Base-by-base conservation (phyloP, 2,888 invertebrate species). In the Scaptomyza tumidula region DNA sequence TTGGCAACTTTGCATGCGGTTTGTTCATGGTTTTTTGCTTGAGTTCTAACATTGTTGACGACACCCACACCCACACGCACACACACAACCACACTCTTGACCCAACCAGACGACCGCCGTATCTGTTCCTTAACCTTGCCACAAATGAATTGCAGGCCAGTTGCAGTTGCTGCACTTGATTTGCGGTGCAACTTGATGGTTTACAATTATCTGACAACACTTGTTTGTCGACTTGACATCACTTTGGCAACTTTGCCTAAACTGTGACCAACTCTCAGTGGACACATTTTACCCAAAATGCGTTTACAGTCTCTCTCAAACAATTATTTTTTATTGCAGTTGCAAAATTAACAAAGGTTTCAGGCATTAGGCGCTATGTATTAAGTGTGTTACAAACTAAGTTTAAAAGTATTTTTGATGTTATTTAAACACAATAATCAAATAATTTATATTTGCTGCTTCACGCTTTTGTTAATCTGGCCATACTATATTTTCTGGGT, bases 151-250 rank as follows among this genome's bases (percentile, higher is more conserved):
- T 87, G 88, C 83, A 79, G 86, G 64, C 64, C 65, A 79, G 80
- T 60, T 86, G 77, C 86, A 88, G 86, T 85, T 88, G 86, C 86
- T 83, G 83, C 88, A 83, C 83, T 83, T 88, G 83, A 83, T 83
- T 88, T 88, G 83, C 77, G 83, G 83, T 86, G 53, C 74, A 43
- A 82, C 63, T 71, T 74, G 77, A 88, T 81, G 86, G 80, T 63
- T 74, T 85, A 74, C 83, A 82, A 88, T 85, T 88, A 88, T 79
- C 84, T 72, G 75, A 58, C 71, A 70, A 72, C 70, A 65, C 60
- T 71, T 71, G 63, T 71, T 77, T 80, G 58, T 55, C 52, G 37
- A 52, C 37, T 37, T 43, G 44, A 35, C 27, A 46, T 48, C 49
- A 56, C 35, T 35, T 53, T 16, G 7, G 2, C 31, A 63, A 71